Evolutionary conservation across 2,113 vertebrate species (phyloP).

Genomic region (Cochlearius cochlearius): DNA sequence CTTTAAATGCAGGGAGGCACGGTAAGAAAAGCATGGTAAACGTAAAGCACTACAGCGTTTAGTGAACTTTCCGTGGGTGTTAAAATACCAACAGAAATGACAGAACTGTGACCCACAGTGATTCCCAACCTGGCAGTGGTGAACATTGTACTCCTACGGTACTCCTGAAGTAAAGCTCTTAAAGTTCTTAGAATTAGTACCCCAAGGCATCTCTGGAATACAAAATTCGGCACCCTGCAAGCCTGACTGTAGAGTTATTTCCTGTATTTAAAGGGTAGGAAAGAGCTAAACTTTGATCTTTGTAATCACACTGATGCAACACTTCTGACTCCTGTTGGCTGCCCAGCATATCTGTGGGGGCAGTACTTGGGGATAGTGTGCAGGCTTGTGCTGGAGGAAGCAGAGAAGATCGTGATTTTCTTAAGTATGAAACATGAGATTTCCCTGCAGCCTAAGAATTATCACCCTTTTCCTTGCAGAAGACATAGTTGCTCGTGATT

Average conservation of each 20-base stretch:
- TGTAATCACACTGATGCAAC: too few species aligned
- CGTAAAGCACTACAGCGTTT: neutral
- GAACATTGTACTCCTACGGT: neutral
- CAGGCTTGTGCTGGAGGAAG: neutral
- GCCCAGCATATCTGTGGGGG: neutral
- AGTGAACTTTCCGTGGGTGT: rapidly evolving
- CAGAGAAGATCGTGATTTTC: neutral
- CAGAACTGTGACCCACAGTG: neutral
- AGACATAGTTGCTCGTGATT: conserved; percentile 84
- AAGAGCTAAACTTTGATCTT: neutral
- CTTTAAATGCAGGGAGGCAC: conserved; percentile 81
- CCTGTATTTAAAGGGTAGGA: neutral
- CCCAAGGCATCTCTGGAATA: neutral
- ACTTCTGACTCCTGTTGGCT: neutral
- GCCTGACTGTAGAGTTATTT: neutral
- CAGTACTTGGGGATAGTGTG: neutral
- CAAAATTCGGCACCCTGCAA: neutral
- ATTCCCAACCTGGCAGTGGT: neutral
- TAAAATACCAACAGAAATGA: neutral
- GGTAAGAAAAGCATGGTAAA: conserved; percentile 67
- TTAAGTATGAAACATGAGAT: neutral
- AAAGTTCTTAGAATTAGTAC: neutral
- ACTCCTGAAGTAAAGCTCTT: neutral
- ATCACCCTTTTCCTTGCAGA: conserved; percentile 66
- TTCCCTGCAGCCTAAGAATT: neutral